Conservation (phyloP, 2,797 vertebrate genomes). For the Notolepis coatsorum region DNA sequence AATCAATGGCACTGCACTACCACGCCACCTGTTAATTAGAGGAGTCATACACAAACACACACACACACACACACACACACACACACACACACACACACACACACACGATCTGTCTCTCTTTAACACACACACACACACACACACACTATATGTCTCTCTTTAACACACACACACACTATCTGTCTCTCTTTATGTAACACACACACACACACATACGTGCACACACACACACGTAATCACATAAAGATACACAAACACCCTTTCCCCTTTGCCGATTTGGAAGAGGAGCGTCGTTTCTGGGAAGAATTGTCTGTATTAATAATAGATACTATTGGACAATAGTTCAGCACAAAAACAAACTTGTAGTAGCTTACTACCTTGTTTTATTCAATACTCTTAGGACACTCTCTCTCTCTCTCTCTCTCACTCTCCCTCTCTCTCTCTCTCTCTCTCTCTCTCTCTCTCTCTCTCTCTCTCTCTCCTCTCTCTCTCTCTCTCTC, state of each 20-base stretch:
- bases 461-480: neutral
- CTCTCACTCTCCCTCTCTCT: neutral
- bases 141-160: no score
- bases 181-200: no score
- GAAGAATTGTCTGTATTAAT: neutral
- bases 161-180: conserved; percentile 3
- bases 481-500: neutral
- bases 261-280: conserved; percentile 2
- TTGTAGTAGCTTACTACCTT: no score
- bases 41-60: conserved; percentile 37
- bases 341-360: no score
- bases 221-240: conserved; percentile 19
- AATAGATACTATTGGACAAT: no score
- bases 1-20: conserved; percentile 57
- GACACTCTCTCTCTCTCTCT: conserved; percentile 1
- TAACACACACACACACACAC: conserved; percentile 19
- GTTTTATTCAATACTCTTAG: neutral
- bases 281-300: neutral
- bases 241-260: neutral
- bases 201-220: conserved; percentile 5
- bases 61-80: conserved; percentile 9
- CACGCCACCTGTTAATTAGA: conserved; percentile 66
- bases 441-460: neutral
- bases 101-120: neutral
- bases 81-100: conserved; percentile 18